These are phyloP conservation scores for Rhinichthys osculus DNA, from an alignment of 2,797 vertebrate species.

Conservation along the genomic window DNA sequence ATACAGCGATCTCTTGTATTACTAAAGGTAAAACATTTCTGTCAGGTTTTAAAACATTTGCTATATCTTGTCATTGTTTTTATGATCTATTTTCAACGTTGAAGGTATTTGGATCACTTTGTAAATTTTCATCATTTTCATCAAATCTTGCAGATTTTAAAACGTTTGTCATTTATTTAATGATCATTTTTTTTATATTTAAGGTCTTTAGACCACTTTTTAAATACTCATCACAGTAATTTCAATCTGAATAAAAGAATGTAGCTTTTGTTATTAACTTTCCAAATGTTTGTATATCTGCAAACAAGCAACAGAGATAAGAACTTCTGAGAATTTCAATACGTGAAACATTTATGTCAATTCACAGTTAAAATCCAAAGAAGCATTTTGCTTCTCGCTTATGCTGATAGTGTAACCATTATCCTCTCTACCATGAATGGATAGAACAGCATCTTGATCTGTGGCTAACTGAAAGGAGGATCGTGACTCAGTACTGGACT, in stretches of 20 bases:
- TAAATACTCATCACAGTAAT: neutral
- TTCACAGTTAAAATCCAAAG: slow-evolving; percentile 19
- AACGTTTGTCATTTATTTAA: neutral
- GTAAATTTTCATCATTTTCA: neutral
- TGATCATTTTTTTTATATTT: neutral
- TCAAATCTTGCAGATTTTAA: neutral
- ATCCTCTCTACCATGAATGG: slow-evolving; percentile 30
- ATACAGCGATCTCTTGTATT: neutral
- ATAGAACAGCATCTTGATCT: slow-evolving; percentile 31
- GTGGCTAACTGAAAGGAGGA: slow-evolving; percentile 49
- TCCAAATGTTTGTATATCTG: neutral
- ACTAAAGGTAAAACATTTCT: neutral
- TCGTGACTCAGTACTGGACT: slow-evolving; percentile 59
- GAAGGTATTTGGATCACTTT: neutral
- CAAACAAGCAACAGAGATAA: neutral
- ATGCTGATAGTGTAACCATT: slow-evolving; percentile 10
- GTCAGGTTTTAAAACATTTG: neutral
- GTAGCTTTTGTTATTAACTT: slow-evolving; percentile 2
- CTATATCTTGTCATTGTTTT: neutral
- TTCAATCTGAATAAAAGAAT: neutral
- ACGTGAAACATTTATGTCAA: slow-evolving; percentile 2
- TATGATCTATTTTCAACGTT: neutral
- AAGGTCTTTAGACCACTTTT: neutral
- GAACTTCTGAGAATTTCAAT: slow-evolving; percentile 29
- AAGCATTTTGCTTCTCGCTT: neutral